A percentile compares a stretch with the other conserved stretches of the same genome.
phyloP scores from a whole-genome alignment of 2,888 invertebrate species.

The Drosophila anomelani region DNA sequence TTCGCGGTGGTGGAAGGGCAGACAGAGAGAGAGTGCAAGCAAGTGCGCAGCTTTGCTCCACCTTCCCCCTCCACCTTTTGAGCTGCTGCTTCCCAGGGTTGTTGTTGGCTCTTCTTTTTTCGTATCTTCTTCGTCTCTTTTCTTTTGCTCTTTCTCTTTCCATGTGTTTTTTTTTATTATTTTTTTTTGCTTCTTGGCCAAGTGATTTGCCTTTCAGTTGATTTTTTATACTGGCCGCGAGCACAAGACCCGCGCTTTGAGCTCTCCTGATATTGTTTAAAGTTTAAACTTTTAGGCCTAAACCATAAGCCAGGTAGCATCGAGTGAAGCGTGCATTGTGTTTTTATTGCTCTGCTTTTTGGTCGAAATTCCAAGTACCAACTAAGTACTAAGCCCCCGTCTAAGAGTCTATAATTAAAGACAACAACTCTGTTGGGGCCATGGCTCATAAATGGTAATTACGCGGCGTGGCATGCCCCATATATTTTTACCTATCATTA shows the following conservation, averaged over 20 bases:
- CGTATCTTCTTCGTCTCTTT: slow-evolving; percentile 62
- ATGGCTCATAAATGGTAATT: slow-evolving; percentile 60
- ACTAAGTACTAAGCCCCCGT: slow-evolving; percentile 2
- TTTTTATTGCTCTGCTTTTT: slow-evolving; percentile 15
- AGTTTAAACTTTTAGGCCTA: slow-evolving; percentile 28
- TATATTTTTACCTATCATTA: slow-evolving; percentile 39
- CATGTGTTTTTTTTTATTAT: not conserved
- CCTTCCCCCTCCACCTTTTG: slow-evolving; percentile 7
- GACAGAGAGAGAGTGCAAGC: slow-evolving; percentile 60
- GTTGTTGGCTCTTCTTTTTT: slow-evolving; percentile 43
- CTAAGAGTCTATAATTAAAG: slow-evolving; percentile 45
- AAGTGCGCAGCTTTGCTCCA: slow-evolving; percentile 63
- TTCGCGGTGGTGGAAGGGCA: slow-evolving; percentile 6
- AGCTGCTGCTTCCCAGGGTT: slow-evolving; percentile 31
- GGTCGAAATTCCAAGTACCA: not conserved
- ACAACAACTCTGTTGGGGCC: slow-evolving; percentile 34
- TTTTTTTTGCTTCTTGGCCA: slow-evolving; percentile 45
- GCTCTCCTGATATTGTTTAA: slow-evolving; percentile 44
- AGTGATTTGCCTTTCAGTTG: slow-evolving; percentile 72
- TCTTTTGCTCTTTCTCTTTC: slow-evolving; percentile 21
- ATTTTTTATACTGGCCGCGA: slow-evolving; percentile 67
- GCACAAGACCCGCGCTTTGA: slow-evolving; percentile 50
- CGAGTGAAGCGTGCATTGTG: slow-evolving; percentile 36
- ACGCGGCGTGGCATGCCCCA: slow-evolving; percentile 28
- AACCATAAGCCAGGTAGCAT: slow-evolving; percentile 2